Percentiles rank a stretch among this genome's conserved stretches.
Evolutionary conservation across 2,113 vertebrate genomes (phyloP).

Genomic region (Boulengeromyrus knoepffleri): DNA sequence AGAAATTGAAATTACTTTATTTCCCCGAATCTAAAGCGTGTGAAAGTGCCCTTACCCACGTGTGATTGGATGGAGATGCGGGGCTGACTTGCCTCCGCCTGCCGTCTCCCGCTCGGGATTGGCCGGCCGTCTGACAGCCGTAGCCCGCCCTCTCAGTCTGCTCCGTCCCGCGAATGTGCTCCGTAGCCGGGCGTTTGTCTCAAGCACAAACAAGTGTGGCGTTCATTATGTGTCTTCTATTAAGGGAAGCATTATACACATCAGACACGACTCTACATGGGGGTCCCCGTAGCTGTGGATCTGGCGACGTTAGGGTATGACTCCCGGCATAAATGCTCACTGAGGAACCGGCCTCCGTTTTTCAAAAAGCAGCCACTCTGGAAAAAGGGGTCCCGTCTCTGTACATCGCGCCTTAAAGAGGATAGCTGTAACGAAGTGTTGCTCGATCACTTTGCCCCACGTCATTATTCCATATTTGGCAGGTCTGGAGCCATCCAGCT

Average conservation of each 20-base stretch:
- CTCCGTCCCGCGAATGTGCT: background rate
- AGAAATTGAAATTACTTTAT: background rate
- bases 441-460: background rate
- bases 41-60: background rate
- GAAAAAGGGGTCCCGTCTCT: background rate
- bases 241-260: background rate
- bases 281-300: background rate
- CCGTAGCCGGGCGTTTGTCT: background rate
- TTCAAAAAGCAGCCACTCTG: background rate
- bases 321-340: background rate
- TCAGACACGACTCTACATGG: background rate
- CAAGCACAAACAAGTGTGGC: background rate
- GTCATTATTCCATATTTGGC: background rate
- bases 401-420: background rate
- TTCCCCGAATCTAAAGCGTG: background rate
- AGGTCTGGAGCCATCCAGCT: background rate
- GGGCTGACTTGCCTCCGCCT: background rate
- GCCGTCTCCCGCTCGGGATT: background rate
- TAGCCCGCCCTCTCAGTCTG: background rate
- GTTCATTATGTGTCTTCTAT: background rate
- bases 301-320: background rate
- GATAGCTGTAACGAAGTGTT: background rate
- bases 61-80: conserved; percentile 15
- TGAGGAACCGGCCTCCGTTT: background rate
- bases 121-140: background rate